Percentiles rank a stretch among this genome's conserved stretches.
phyloP scores from a whole-genome alignment of 2,113 vertebrate genomes.

The Camelus bactrianus region DNA sequence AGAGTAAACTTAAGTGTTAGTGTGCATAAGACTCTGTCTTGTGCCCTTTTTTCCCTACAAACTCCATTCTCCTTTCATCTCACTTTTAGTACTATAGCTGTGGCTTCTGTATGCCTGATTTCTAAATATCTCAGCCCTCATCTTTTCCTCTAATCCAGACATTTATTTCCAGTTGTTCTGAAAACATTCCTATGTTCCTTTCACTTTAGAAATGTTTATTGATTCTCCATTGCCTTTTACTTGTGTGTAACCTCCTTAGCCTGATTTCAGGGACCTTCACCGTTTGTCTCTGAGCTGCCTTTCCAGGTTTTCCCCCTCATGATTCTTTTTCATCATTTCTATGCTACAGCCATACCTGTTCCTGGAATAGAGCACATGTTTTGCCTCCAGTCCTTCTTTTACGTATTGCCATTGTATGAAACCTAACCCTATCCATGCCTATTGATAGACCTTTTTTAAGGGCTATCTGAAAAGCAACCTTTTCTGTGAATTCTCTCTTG shows the following conservation, averaged over 20 bases:
- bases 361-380: neutral
- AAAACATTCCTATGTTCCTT: neutral
- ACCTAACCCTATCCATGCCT: neutral
- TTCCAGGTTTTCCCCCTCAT: neutral
- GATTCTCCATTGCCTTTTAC: neutral
- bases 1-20: neutral
- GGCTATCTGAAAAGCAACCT: neutral
- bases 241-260: neutral
- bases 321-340: constrained; percentile 16
- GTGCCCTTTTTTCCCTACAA: neutral
- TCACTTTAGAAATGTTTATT: constrained; percentile 38
- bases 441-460: constrained; percentile 44
- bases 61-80: constrained; percentile 7
- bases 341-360: neutral
- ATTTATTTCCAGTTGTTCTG: neutral
- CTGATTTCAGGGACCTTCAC: constrained; percentile 32
- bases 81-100: neutral
- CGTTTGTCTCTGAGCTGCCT: neutral
- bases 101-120: neutral
- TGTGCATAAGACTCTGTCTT: constrained; percentile 17
- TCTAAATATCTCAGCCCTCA: constrained; percentile 19
- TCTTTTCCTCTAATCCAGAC: neutral
- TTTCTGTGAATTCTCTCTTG: neutral
- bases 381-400: constrained; percentile 6
- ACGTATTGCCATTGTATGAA: neutral